Evolutionary conservation across 2,797 vertebrate species (phyloP).

Genomic region (Enteromius afrohamiltoni): DNA sequence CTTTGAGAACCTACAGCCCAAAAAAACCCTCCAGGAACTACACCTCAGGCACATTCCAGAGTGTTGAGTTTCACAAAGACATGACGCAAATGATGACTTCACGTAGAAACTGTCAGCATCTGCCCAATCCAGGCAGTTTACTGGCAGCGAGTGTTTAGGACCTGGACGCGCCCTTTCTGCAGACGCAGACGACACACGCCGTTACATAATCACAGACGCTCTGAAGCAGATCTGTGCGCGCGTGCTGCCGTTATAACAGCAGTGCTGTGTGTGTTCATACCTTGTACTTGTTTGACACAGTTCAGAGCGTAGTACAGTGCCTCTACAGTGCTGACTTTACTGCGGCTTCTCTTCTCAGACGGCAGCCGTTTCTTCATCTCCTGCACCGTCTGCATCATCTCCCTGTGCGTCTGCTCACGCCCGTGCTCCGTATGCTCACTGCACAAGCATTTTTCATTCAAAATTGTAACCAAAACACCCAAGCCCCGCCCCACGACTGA

Average conservation of each 20-base stretch:
- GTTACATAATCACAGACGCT: constrained; percentile 44
- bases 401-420: constrained; percentile 80
- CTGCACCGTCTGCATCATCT: constrained; percentile 85
- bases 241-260: no score
- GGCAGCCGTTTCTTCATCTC: constrained; percentile 93
- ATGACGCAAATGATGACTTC: constrained; percentile 2
- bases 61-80: not conserved
- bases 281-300: constrained; percentile 89
- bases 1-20: not conserved
- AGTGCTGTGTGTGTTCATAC: constrained; percentile 69
- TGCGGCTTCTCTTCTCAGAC: constrained; percentile 83
- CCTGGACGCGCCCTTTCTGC: not conserved
- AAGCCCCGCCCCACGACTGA: no score
- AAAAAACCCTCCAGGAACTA: not conserved
- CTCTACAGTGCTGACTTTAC: constrained; percentile 86
- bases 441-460: not conserved
- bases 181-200: not conserved
- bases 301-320: constrained; percentile 89
- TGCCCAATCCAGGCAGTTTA: no score
- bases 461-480: no score
- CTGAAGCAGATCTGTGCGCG: not conserved
- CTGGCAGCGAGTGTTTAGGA: not conserved
- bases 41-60: not conserved
- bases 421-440: constrained; percentile 79
- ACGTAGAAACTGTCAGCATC: not conserved